Conservation (phyloP, 2,888 invertebrate species). For the Pheosia gnoma region DNA sequence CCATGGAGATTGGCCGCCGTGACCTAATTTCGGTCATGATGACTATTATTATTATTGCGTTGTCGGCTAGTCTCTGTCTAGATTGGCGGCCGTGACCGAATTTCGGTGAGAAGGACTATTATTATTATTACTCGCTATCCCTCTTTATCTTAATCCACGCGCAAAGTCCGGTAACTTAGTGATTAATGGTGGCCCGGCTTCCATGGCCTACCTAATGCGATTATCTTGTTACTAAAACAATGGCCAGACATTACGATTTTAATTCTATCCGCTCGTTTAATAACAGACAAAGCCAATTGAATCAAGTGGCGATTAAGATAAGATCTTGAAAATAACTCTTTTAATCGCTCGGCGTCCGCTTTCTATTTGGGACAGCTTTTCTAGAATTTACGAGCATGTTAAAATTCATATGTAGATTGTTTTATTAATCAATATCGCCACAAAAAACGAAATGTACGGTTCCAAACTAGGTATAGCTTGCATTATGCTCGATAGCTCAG, state of each 20-base stretch:
- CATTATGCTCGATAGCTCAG: too few relatives aligned
- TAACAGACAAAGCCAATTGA: not conserved
- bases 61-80: too few relatives aligned
- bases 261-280: constrained; percentile 31
- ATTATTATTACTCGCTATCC: constrained; percentile 5
- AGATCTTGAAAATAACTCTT: not conserved
- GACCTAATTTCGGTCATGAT: too few relatives aligned
- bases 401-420: too few relatives aligned
- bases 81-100: too few relatives aligned
- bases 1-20: too few relatives aligned
- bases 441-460: too few relatives aligned
- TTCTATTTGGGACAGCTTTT: not conserved
- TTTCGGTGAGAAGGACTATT: too few relatives aligned
- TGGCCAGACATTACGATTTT: constrained; percentile 50
- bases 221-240: constrained; percentile 77
- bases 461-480: too few relatives aligned
- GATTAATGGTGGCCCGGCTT: constrained; percentile 65
- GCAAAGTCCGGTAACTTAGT: constrained; percentile 48
- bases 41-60: too few relatives aligned
- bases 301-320: constrained; percentile 1
- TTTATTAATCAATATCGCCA: too few relatives aligned
- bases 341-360: not conserved
- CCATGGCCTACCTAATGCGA: constrained; percentile 71
- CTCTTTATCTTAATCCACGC: constrained; percentile 26
- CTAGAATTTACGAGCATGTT: too few relatives aligned